Base-by-base conservation (phyloP, 1,140 invertebrate species). In the Drosophila burlai region DNA sequence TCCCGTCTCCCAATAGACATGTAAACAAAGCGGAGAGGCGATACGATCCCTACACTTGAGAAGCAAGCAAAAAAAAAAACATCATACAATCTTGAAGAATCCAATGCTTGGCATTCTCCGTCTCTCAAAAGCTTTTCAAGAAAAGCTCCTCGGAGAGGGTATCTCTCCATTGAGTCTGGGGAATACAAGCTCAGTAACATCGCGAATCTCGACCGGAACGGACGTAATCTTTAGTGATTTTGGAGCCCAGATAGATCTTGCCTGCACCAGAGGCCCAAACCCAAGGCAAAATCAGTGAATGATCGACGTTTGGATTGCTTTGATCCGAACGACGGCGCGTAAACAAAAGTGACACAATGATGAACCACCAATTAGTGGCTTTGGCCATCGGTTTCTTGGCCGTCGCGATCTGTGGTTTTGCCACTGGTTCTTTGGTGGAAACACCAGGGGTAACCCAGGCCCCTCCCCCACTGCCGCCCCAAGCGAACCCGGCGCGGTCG, bases 21-120 rank as follows among this genome's bases (percentile, higher is more conserved):
- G 65, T 83, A 83, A 83, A 79, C 80, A 82, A 74, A 77, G 24
- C 29, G 40, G 13, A 55, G 52, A 74, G 77, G 38, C 54, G 42
- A 64, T 52, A 43, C 54, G 42, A 64, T 52, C 54, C 63, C 64
- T 26, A 46, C 16, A n/a, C 47, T 13, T 13, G 16, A 38, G 54
- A 36, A 52, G 5, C 21, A 4, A 21, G 2, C 24, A 18, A 40
- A 49, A 60, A 57, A 45, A 21, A 60, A 57, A 46, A 13, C 21
- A 21, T 2, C 9, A 34, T 16, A 45, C 9, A 46, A 24, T 38
- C 40, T 64, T 43, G n/a, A 29, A 55, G 50, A 55, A 55, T 26
- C 9, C 9, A n/a, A 7, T 40, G 34, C 52, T 24, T 55, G 31
- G 52, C 18, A 24, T 55, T 50, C 52, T 38, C 8, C 38, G 65